Evolutionary conservation across 2,113 vertebrate genomes (phyloP).

Genomic region (Oreochromis aureus): DNA sequence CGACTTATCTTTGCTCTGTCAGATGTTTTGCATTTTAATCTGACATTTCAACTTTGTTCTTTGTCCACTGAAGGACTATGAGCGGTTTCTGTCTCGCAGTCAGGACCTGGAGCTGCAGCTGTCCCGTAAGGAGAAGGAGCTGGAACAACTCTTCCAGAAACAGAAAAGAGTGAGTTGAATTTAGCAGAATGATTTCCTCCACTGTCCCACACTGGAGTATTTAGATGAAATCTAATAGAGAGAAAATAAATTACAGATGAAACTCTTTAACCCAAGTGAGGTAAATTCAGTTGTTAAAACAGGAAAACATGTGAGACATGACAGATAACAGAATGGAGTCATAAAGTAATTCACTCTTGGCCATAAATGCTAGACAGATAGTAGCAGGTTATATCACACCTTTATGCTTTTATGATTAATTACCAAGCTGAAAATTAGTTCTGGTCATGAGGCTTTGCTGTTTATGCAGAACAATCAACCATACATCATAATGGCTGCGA

Average conservation of each 20-base stretch:
- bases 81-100: constrained; percentile 78
- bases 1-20: neutral
- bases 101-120: constrained; percentile 81
- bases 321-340: neutral
- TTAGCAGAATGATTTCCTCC: neutral
- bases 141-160: constrained; percentile 80
- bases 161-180: constrained; percentile 77
- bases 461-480: neutral
- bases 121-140: constrained; percentile 80
- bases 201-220: neutral
- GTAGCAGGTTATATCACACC: neutral
- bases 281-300: neutral
- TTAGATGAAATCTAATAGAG: neutral
- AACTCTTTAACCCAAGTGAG: neutral
- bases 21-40: neutral
- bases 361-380: neutral
- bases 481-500: neutral
- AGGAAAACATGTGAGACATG: neutral
- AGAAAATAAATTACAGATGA: neutral
- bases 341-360: neutral
- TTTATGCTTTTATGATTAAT: constrained; percentile 9
- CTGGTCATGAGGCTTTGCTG: neutral
- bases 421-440: fast-evolving
- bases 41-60: neutral
- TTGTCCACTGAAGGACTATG: constrained; percentile 73